These are phyloP conservation scores for Elgonia sp. DNA, from an alignment of 2,888 invertebrate species.

Conservation along the genomic window DNA sequence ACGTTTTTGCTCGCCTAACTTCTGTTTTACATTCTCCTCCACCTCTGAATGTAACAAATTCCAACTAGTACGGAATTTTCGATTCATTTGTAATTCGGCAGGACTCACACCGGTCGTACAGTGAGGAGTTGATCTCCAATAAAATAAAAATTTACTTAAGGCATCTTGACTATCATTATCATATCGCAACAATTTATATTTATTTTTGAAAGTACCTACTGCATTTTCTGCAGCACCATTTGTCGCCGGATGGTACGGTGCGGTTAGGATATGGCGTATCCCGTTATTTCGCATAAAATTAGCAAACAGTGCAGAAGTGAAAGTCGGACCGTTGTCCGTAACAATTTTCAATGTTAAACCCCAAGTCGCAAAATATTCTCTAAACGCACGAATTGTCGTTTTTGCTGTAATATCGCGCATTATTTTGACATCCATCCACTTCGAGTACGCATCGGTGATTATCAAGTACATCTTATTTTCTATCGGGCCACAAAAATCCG, in stretches of 20 bases:
- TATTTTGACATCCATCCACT: slow-evolving; percentile 11
- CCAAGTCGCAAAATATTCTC: slow-evolving; percentile 73
- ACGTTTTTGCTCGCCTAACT: slow-evolving; percentile 55
- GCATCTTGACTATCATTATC: slow-evolving; percentile 48
- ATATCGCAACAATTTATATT: slow-evolving; percentile 69
- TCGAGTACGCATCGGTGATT: slow-evolving; percentile 74
- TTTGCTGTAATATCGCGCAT: slow-evolving; percentile 65
- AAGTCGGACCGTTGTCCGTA: slow-evolving; percentile 75
- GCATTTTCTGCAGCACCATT: slow-evolving; percentile 74
- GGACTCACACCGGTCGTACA: slow-evolving; percentile 73
- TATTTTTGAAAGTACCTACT: slow-evolving; percentile 70
- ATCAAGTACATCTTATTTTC: slow-evolving; percentile 76
- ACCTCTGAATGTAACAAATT: slow-evolving; percentile 59
- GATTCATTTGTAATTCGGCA: slow-evolving; percentile 65
- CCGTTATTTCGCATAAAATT: neutral
- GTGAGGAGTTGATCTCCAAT: slow-evolving; percentile 72
- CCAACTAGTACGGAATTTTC: slow-evolving; percentile 62
- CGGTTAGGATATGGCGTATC: slow-evolving; percentile 2
- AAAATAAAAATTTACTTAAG: slow-evolving; percentile 72
- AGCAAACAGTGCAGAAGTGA: slow-evolving; percentile 43
- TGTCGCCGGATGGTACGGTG: slow-evolving; percentile 29
- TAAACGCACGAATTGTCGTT: slow-evolving; percentile 67
- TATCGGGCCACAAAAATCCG: slow-evolving; percentile 75
- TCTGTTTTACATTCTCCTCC: slow-evolving; percentile 26
- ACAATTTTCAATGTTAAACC: slow-evolving; percentile 73